phyloP scores from a whole-genome alignment of 1,140 invertebrate species.

The Tribolium castaneum region DNA sequence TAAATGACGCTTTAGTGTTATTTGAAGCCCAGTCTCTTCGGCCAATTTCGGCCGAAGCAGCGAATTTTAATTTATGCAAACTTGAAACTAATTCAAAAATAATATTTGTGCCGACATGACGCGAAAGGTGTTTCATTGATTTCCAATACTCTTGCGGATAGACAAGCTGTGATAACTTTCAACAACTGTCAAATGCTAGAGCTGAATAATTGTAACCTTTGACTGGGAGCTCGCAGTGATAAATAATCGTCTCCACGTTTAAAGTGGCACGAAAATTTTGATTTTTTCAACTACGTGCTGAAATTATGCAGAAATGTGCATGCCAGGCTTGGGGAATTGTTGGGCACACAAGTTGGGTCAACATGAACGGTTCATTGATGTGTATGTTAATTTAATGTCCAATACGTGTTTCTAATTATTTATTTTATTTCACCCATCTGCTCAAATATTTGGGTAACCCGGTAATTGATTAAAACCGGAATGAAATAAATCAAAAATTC shows the following conservation, averaged over 20 bases:
- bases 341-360: too few species aligned
- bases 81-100: too few species aligned
- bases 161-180: constrained; percentile 7
- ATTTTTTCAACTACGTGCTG: not conserved
- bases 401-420: too few species aligned
- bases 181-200: constrained; percentile 3
- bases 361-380: too few species aligned
- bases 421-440: too few species aligned
- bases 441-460: too few species aligned
- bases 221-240: not conserved
- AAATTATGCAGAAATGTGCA: too few species aligned
- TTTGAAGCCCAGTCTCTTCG: not conserved
- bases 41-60: too few species aligned
- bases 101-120: not conserved
- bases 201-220: constrained; percentile 29
- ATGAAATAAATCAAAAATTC: not conserved
- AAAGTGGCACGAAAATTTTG: not conserved
- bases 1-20: not conserved
- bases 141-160: not conserved
- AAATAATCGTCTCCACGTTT: constrained; percentile 8
- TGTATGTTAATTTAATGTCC: too few species aligned
- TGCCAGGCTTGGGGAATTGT: too few species aligned
- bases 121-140: constrained; percentile 10
- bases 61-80: too few species aligned
- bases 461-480: too few species aligned